Percentiles rank a stretch among this genome's conserved stretches.
Conservation (phyloP, 2,113 vertebrate genomes). For the Herpailurus yagouaroundi region DNA sequence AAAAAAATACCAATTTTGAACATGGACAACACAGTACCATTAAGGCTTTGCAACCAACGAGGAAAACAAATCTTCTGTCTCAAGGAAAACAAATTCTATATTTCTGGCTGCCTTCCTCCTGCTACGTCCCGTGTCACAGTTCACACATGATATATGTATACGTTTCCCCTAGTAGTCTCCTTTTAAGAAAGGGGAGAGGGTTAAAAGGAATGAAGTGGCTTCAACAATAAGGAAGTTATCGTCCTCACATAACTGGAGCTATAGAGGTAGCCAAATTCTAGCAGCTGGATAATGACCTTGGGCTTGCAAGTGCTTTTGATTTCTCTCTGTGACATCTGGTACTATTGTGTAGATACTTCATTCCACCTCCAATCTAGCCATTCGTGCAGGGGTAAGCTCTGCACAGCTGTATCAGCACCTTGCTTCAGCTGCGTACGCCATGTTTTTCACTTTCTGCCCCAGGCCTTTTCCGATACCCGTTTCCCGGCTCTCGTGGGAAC, state of each 20-base stretch:
- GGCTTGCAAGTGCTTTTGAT: background rate
- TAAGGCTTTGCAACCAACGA: background rate
- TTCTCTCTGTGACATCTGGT: background rate
- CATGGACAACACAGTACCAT: background rate
- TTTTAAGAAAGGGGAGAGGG: background rate
- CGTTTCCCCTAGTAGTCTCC: background rate
- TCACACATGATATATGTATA: background rate
- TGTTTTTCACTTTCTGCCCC: background rate
- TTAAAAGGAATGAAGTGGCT: background rate
- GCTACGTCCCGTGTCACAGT: background rate
- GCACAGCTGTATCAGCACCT: background rate
- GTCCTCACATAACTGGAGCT: background rate
- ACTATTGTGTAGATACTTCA: background rate
- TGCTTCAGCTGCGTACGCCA: background rate
- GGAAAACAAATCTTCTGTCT: background rate
- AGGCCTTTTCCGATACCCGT: background rate
- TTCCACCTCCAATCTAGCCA: background rate
- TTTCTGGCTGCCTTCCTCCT: background rate
- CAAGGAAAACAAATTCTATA: background rate
- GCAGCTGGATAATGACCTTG: background rate
- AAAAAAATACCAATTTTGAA: background rate
- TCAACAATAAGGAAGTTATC: background rate
- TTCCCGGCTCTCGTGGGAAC: background rate
- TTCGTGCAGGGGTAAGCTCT: background rate
- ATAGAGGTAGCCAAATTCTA: background rate